Conservation (phyloP, 1,140 invertebrate species). For the Sipha flava region DNA sequence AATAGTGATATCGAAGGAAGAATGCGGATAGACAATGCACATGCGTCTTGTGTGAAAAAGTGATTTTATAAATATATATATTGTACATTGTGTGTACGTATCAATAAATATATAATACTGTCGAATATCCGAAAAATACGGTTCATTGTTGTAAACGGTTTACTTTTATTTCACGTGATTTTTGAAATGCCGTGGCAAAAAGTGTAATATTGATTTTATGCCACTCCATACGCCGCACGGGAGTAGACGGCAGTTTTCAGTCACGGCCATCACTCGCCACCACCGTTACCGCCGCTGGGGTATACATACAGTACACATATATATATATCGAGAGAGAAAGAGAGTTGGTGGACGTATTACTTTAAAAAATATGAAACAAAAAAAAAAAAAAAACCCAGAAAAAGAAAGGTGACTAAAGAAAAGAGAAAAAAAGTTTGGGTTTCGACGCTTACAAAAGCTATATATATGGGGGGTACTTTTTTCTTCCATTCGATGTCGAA, state of each 20-base stretch:
- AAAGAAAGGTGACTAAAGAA: neutral
- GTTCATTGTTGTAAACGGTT: neutral
- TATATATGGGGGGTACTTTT: neutral
- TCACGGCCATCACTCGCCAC: neutral
- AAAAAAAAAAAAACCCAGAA: neutral
- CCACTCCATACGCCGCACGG: neutral
- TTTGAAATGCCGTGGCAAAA: neutral
- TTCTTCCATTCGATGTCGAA: neutral
- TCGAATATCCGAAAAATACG: neutral
- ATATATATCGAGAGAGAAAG: neutral
- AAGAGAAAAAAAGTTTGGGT: neutral
- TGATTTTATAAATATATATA: no score
- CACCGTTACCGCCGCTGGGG: neutral
- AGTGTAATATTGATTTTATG: slow-evolving; percentile 26
- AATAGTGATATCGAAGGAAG: no score
- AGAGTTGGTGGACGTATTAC: neutral
- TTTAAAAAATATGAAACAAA: neutral
- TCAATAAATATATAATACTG: neutral
- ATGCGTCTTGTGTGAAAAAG: no score
- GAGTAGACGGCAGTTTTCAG: neutral
- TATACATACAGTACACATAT: no score
- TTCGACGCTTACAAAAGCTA: neutral
- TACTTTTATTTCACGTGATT: neutral
- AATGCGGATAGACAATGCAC: no score
- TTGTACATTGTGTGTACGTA: no score